Evolutionary conservation across 1,140 invertebrate genomes (phyloP).

Genomic region (Alviniconcha marisindica): DNA sequence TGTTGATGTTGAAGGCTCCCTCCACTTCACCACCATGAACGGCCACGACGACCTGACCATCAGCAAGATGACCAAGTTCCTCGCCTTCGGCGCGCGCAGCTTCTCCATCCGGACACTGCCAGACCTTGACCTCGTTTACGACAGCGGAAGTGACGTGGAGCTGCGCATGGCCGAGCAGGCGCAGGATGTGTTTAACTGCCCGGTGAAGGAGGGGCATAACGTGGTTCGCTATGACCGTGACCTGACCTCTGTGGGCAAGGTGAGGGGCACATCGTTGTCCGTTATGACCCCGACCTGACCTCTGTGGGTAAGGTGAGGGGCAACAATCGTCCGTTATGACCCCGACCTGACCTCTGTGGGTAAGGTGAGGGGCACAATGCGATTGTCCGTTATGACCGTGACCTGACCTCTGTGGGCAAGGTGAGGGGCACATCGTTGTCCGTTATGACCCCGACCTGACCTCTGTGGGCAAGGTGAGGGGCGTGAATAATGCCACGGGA

Average conservation of each 20-base stretch:
- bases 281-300: too few relatives aligned
- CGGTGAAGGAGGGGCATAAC: neutral
- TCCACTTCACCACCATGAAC: neutral
- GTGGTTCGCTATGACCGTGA: neutral
- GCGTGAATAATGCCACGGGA: too few relatives aligned
- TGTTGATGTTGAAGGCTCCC: neutral
- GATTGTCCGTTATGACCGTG: neutral
- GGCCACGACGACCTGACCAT: neutral
- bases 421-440: too few relatives aligned
- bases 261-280: too few relatives aligned
- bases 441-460: too few relatives aligned
- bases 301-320: too few relatives aligned
- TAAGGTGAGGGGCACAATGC: neutral
- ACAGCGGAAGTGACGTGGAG: slow-evolving; percentile 50
- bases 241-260: neutral
- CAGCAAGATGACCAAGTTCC: slow-evolving; percentile 22
- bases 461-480: too few relatives aligned
- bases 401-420: neutral
- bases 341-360: too few relatives aligned
- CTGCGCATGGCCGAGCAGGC: slow-evolving; percentile 15
- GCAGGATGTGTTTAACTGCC: slow-evolving; percentile 42
- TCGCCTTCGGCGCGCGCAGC: slow-evolving; percentile 50
- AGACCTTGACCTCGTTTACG: slow-evolving; percentile 50
- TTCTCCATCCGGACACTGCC: slow-evolving; percentile 48
- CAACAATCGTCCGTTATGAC: too few relatives aligned